Percentiles rank a stretch among this genome's conserved stretches.
Conservation (phyloP, 1,140 invertebrate genomes). For the Harpegnathos saltator region DNA sequence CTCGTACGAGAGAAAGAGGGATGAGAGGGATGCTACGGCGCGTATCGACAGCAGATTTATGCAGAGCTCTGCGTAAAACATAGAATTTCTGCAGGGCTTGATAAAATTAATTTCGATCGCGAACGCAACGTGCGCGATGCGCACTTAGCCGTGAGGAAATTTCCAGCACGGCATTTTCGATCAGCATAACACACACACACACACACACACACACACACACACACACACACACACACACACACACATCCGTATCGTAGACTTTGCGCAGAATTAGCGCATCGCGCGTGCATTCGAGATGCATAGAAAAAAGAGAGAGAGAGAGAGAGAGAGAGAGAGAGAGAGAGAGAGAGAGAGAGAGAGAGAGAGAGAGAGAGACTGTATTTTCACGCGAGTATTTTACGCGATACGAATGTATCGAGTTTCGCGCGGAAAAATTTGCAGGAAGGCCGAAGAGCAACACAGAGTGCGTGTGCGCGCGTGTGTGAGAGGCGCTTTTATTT, state of each 20-base stretch:
- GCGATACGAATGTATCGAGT: background rate
- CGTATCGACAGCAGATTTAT: constrained; percentile 46
- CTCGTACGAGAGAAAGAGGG: background rate
- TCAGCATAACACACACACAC: no score
- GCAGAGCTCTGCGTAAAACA: constrained; percentile 28
- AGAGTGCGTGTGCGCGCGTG: no score
- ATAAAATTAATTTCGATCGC: constrained; percentile 7
- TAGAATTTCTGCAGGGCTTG: background rate
- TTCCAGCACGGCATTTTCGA: no score
- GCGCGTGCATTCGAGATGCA: no score
- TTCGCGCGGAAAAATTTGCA: background rate
- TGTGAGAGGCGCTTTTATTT: background rate
- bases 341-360: no score
- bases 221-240: no score
- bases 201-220: no score
- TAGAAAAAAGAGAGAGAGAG: no score
- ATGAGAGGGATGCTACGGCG: background rate
- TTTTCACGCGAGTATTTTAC: background rate
- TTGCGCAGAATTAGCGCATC: constrained; percentile 5
- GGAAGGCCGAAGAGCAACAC: background rate
- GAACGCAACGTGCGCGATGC: background rate
- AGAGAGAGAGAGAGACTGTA: background rate
- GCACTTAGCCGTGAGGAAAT: background rate
- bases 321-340: no score
- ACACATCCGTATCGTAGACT: background rate